Evolutionary conservation across 2,797 vertebrate genomes (phyloP), one percentile per base, ranked within the genome.

Genomic region (Syngnathus rostellatus): DNA sequence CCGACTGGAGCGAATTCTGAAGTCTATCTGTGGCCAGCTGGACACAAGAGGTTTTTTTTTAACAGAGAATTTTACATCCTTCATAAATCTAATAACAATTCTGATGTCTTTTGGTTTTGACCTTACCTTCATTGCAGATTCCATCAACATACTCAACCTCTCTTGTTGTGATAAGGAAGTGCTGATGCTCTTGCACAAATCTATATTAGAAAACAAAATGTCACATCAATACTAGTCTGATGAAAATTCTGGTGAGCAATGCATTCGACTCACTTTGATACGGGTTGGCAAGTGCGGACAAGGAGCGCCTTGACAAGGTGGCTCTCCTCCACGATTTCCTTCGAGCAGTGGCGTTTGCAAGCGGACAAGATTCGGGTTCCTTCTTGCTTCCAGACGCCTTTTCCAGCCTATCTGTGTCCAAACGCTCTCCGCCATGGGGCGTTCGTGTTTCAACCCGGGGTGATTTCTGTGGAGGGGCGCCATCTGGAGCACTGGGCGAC

Each of bases 311-410:
- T 48, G 74, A 82, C 64, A 89, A 61, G 16, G 89, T 89, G 40
- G 89, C 86, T 80, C 91, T 88, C 68, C 91, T 89, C 90, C 89
- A 92, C 40, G 92, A 92, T 51, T 90, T 91, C 64, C 83, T 86
- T 19, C 76, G 73, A 3, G 75, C 67, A 38, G 53, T 62, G 14
- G 83, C 80, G 45, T 71, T 86, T 21, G 67, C 71, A 21, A 77
- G 39, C 2, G 73, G 60, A 67, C 64, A 65, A 60, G 11, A 25
- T 14, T 69, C 8, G 10, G 71, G 57, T 14, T 38, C 66, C 4
- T 70, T 73, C 12, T 25, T 17, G 63, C 63, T 72, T 48, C 75
- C 76, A 17, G 43, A 62, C 21, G 71, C 63, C 5, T 57, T 37
- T 2, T 68, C 59, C 40, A 54, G 46, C 71, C 70, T 19, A 39